Conservation (phyloP, 2,113 vertebrate species). For the Oryctolagus cuniculus region mOryCun1.1 NC_091440.1:83764001-83764500, state of each 20-base stretch:
- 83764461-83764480: background rate
- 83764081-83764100: background rate
- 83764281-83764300: background rate
- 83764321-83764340: background rate
- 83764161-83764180: background rate
- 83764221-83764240: accelerated
- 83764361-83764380: background rate
- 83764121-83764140: background rate
- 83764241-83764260: background rate
- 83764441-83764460: background rate
- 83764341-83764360: background rate
- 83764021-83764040: background rate
- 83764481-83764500: background rate
- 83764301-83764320: background rate
- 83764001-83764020: background rate
- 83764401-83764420: background rate
- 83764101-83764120: too few species aligned
- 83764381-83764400: background rate
- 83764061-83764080: background rate
- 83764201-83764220: background rate
- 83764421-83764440: background rate
- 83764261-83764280: background rate
- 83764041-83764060: background rate
- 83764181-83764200: too few species aligned
- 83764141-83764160: background rate